Conservation (phyloP, 2,797 vertebrate species). For the Galago senegalensis region DNA sequence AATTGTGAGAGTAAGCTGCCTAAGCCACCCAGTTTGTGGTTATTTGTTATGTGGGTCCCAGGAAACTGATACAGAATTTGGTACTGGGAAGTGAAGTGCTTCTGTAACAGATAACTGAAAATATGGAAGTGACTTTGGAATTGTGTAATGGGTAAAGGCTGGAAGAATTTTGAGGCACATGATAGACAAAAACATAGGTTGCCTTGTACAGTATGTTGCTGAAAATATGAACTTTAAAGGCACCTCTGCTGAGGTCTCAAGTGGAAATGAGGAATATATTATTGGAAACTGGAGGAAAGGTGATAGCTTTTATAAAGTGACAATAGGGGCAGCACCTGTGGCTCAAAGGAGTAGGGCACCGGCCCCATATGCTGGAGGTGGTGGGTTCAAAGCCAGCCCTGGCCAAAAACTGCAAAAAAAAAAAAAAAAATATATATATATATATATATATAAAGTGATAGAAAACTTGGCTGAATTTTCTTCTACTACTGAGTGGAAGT, state of each 20-base stretch:
- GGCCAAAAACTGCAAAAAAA: too few species aligned
- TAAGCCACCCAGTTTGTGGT: neutral
- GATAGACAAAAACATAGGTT: neutral
- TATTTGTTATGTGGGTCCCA: neutral
- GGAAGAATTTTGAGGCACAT: neutral
- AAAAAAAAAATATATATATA: too few species aligned
- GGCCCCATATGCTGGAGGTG: too few species aligned
- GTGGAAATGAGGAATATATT: neutral
- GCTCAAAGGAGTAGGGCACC: too few species aligned
- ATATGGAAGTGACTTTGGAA: neutral
- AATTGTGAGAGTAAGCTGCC: neutral
- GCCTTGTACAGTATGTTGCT: neutral
- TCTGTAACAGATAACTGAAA: neutral
- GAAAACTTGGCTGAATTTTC: slow-evolving; percentile 9
- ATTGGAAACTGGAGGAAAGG: neutral
- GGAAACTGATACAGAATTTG: slow-evolving; percentile 32
- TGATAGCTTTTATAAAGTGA: neutral
- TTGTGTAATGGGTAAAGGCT: neutral
- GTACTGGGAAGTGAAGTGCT: neutral
- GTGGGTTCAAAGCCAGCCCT: too few species aligned
- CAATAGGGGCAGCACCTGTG: too few species aligned
- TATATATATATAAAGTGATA: neutral
- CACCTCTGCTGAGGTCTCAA: neutral
- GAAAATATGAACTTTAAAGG: neutral
- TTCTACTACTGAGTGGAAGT: neutral